Percentiles rank a stretch among this genome's conserved stretches.
Evolutionary conservation across 2,888 invertebrate species (phyloP).

Genomic region (Campopleginae sp.): DNA sequence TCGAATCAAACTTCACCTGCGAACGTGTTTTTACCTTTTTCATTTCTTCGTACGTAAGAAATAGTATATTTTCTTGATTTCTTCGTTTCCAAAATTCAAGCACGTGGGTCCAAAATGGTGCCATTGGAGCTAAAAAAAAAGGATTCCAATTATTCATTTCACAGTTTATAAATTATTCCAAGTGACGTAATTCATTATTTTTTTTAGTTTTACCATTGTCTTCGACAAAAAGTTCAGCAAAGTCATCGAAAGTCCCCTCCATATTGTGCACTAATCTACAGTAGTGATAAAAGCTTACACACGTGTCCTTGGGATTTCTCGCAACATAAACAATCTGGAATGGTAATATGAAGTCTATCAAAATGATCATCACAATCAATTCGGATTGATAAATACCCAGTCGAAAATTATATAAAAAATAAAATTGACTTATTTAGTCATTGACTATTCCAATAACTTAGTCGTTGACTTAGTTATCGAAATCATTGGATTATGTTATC

Average conservation of each 20-base stretch:
- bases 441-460: too few species aligned
- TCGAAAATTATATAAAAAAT: neutral
- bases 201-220: constrained; percentile 86
- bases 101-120: constrained; percentile 82
- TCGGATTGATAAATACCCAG: neutral
- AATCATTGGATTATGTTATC: neutral
- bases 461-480: neutral
- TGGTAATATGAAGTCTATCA: constrained; percentile 7
- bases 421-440: too few species aligned
- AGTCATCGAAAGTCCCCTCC: constrained; percentile 89
- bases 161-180: neutral
- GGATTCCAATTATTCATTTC: constrained; percentile 88
- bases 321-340: constrained; percentile 93
- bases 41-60: constrained; percentile 87
- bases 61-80: constrained; percentile 85
- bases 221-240: constrained; percentile 90
- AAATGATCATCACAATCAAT: neutral
- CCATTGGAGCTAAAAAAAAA: constrained; percentile 83
- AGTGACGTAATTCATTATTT: neutral
- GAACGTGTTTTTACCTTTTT: constrained; percentile 81
- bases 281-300: constrained; percentile 95
- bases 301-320: constrained; percentile 95
- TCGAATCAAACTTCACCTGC: neutral
- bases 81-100: constrained; percentile 84
- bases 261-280: constrained; percentile 89